Percentiles rank a stretch among this genome's conserved stretches.
These are phyloP conservation scores for Podabrus alpinus DNA, from an alignment of 2,888 invertebrate species.

Conservation along the genomic window DNA sequence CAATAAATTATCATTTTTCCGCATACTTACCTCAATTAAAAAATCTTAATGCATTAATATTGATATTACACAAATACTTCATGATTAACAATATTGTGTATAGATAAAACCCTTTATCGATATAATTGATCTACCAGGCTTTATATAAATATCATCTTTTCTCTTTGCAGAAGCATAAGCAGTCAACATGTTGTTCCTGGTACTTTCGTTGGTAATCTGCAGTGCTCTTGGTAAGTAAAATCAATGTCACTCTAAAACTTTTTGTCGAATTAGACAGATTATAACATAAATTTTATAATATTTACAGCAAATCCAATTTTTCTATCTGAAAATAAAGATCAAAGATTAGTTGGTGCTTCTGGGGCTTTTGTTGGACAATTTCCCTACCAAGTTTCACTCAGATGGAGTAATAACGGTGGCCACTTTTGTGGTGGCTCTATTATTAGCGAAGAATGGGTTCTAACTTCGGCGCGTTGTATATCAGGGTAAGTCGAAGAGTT, in stretches of 20 bases:
- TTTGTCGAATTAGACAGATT: too few species aligned
- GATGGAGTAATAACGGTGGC: neutral
- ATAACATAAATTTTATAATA: too few species aligned
- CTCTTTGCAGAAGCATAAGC: neutral
- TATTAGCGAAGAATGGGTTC: neutral
- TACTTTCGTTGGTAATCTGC: neutral
- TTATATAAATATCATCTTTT: neutral
- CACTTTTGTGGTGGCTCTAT: neutral
- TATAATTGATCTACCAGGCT: neutral
- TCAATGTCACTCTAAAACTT: too few species aligned
- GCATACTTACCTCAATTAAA: too few species aligned
- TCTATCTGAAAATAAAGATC: neutral
- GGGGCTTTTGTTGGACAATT: neutral
- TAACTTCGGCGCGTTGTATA: conserved; percentile 3
- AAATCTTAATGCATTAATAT: neutral
- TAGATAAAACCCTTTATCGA: neutral
- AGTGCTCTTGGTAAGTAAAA: neutral
- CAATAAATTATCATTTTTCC: too few species aligned
- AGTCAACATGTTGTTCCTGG: neutral
- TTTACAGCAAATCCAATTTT: neutral
- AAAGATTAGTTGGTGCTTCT: neutral
- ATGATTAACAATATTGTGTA: neutral
- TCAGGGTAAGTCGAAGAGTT: neutral
- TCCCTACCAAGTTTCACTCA: neutral
- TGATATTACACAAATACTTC: neutral